Base-by-base conservation (phyloP, 2,888 invertebrate genomes). In the Ditylenchus weischeri region DNA sequence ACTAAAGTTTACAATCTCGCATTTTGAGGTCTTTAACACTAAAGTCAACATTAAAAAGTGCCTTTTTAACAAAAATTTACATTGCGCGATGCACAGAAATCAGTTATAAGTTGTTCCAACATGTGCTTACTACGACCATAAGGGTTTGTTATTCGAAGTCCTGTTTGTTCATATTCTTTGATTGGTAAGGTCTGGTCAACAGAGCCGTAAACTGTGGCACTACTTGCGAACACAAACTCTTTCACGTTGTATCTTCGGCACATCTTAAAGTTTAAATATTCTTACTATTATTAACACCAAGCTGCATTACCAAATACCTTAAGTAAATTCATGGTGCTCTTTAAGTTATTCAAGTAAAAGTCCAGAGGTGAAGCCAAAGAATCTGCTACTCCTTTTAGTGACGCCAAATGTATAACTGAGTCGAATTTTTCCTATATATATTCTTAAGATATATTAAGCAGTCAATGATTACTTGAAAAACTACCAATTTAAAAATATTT, bases 301-400 rank as follows among this genome's bases (percentile, higher is more conserved):
- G n/a, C n/a, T n/a, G n/a, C n/a, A n/a, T 29, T 29, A 29, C 29
- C 29, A n/a, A n/a, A n/a, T n/a, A 29, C 50, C 50, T 50, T 50
- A 21, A 50, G 18, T 21, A 50, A 50, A 50, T 50, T 50, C 18
- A 60, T 21, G 23, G 60, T 38, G 23, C 36, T 21, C 18, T 35
- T 29, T 21, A 38, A 60, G 13, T 43, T 38, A 21, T 29, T 60
- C 15, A 13, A 60, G 36, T 38, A 60, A 58, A 35, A 58, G 23
- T 21, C 62, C 38, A n/a, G n/a, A n/a, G 15, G 62, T 15, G 29
- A 1, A 6, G 23, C 43, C n/a, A 47, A 38, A 21, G 62, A 62
- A 62, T 50, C 50, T 4, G 50, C 50, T 19, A 50, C 50, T 19
- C 50, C 50, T 50, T 50, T 50, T 6, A 50, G 21, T 4, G 50